Base-by-base conservation (phyloP, 2,113 vertebrate species). In the Dasyprocta punctata region DNA sequence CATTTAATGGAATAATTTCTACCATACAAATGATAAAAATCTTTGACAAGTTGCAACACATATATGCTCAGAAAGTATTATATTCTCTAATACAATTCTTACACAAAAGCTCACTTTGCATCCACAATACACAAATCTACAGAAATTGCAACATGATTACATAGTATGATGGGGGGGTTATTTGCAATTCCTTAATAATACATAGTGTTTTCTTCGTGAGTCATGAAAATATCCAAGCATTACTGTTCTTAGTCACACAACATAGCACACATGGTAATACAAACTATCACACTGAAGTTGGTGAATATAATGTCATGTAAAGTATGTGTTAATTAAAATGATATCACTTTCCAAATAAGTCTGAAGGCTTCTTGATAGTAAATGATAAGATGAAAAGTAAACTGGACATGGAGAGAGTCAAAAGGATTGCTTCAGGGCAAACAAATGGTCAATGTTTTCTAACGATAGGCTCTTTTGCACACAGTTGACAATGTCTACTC, bases 141-240 rank as follows among this genome's bases (percentile, higher is more conserved):
- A 61, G 26, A 80, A 81, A 54, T 12, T 36, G 10, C 16, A 26
- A 12, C 38, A 4, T 44, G 0, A 2, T 84, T 77, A 77, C 13
- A 47, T 0, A 14, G 2, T 58, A 75, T 11, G 10, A 1, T 22
- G 52, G 6, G 26, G 61, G 14, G 5, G 26, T 30, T n/a, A 36
- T 61, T 54, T 28, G 20, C 2, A 75, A 56, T 6, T 36, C 20
- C 2, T 33, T 47, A 4, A 22, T 26, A 30, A 9, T 13, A 69
- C 8, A 0, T 10, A 33, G 1, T 0, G 30, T 12, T 87, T 86
- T 22, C 3, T 38, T 63, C 9, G 3, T 14, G 16, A 8, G 2
- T n/a, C 2, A 33, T 24, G 0, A 9, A 61, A 54, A 73, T 81
- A 6, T 83, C 63, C 11, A 16, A 33, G 7, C n/a, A 73, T 33